Conservation (phyloP, 2,797 vertebrate species). For the Gambusia yucatana region DNA sequence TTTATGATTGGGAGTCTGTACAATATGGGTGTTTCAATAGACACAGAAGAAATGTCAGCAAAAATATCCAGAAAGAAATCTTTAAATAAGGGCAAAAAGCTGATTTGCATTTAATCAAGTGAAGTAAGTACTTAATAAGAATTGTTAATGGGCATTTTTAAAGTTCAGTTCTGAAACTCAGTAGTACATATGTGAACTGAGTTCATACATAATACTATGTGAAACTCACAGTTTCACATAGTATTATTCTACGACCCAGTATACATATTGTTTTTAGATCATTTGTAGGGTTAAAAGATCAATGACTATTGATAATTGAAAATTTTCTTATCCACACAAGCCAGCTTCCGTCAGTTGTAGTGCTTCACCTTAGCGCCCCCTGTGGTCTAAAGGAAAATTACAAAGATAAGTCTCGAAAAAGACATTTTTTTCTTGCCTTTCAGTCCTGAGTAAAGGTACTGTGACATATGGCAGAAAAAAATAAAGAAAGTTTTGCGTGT, state of each 20-base stretch:
- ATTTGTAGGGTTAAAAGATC: background rate
- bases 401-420: background rate
- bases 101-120: background rate
- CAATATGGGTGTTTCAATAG: background rate
- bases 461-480: background rate
- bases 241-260: background rate
- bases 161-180: background rate
- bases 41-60: background rate
- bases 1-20: background rate
- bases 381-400: background rate
- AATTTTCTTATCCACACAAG: background rate
- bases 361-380: background rate
- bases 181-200: background rate
- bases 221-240: background rate
- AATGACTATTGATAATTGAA: background rate
- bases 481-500: background rate
- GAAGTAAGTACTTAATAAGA: background rate
- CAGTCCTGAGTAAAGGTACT: background rate
- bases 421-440: background rate
- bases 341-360: background rate
- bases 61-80: background rate
- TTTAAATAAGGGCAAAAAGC: background rate
- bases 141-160: background rate
- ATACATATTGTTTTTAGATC: background rate
- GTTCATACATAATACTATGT: background rate